phyloP scores from a whole-genome alignment of 2,113 vertebrate species.

The Python bivittatus region DNA sequence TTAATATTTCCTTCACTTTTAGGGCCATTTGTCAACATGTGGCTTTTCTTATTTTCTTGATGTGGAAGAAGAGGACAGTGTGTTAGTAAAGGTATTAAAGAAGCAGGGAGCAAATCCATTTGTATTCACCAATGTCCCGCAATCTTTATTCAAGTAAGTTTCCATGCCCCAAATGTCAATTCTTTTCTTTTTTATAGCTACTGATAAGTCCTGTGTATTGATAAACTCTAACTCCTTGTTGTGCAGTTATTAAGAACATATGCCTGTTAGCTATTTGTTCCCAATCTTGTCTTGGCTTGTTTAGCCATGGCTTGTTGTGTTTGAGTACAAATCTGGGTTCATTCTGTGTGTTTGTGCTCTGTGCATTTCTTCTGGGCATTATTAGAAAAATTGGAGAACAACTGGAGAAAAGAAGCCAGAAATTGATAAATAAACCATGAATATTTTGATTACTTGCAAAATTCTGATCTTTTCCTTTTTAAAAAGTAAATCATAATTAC shows the following conservation, averaged over 20 bases:
- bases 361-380: too few species aligned
- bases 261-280: neutral
- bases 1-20: neutral
- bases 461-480: too few species aligned
- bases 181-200: neutral
- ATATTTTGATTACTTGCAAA: too few species aligned
- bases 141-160: constrained; percentile 78
- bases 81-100: constrained; percentile 84
- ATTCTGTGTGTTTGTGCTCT: too few species aligned
- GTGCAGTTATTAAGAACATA: neutral
- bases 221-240: neutral
- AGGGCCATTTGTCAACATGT: constrained; percentile 80
- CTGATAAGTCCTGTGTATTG: neutral
- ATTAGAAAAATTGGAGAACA: too few species aligned
- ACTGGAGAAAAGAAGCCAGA: too few species aligned
- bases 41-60: constrained; percentile 73
- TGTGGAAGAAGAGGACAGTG: constrained; percentile 65
- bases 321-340: neutral
- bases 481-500: too few species aligned
- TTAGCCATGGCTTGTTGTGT: neutral
- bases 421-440: too few species aligned
- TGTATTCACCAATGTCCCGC: constrained; percentile 84
- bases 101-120: constrained; percentile 87
- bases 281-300: neutral
- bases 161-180: neutral